Conservation (phyloP, 2,888 invertebrate genomes). For the Agrotis exclamationis region DNA sequence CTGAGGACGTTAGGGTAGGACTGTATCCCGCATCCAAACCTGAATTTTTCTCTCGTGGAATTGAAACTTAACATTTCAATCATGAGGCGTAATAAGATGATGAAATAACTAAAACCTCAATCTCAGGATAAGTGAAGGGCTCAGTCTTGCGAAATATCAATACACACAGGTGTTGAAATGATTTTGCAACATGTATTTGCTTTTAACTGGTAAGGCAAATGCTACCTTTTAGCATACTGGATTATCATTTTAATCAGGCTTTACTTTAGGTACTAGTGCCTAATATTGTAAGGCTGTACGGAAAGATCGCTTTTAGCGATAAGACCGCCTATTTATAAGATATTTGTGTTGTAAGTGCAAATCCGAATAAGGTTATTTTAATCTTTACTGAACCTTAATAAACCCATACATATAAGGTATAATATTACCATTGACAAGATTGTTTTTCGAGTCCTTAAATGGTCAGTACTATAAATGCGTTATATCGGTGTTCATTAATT, state of each 20-base stretch:
- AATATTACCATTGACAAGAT: not conserved
- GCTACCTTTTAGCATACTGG: slow-evolving; percentile 24
- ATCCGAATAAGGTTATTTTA: too few relatives aligned
- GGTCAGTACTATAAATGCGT: not conserved
- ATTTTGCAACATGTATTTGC: slow-evolving; percentile 36
- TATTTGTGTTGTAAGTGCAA: not conserved
- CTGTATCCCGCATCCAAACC: too few relatives aligned
- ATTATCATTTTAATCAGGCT: slow-evolving; percentile 28
- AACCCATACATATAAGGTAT: not conserved
- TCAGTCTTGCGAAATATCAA: slow-evolving; percentile 18
- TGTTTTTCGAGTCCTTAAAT: not conserved
- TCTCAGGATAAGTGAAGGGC: not conserved
- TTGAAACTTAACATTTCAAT: too few relatives aligned
- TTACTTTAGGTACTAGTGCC: not conserved
- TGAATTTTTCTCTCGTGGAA: too few relatives aligned
- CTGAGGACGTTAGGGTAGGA: too few relatives aligned
- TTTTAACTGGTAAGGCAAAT: not conserved
- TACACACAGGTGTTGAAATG: slow-evolving; percentile 7
- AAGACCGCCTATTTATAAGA: too few relatives aligned
- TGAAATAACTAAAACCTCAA: slow-evolving; percentile 2
- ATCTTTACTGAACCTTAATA: not conserved
- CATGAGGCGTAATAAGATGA: not conserved
- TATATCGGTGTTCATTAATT: not conserved
- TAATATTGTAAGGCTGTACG: not conserved
- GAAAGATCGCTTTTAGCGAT: too few relatives aligned